Evolutionary conservation across 2,113 vertebrate genomes (phyloP), one percentile per base, ranked within the genome.

Genomic region (Ammospiza nelsoni): DNA sequence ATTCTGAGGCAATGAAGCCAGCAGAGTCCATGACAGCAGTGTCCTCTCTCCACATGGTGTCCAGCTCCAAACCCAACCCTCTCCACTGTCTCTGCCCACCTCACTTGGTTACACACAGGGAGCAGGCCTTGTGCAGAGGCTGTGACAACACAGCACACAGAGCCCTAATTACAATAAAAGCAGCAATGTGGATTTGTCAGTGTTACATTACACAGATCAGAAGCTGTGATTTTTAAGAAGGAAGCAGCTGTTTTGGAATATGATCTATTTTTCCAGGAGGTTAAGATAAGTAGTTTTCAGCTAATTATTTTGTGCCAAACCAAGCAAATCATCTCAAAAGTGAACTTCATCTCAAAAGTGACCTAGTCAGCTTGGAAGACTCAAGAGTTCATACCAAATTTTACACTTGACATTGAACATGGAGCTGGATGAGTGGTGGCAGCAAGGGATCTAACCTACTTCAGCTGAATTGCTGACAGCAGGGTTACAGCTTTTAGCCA

Each of bases 121-220:
- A 81, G 25, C 13, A 8, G 62, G 14, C 59, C 65, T 62, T 1
- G 0, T 83, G 44, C n/a, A 90, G 59, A 71, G 39, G 33, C 63
- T 66, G 75, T 1, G 6, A 39, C 8, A 48, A 71, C 4, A 7
- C 46, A 55, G 33, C 33, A 49, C 29, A 9, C 22, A 46, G 28
- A n/a, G 18, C 49, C 51, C 51, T 76, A 95, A 96, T 96, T 72
- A 84, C 69, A 91, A 76, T 72, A 94, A 94, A 93, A 94, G 87
- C 88, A 91, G 80, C 0, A 6, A 68, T 63, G 73, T 88, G 79
- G 72, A 72, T 89, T 95, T 89, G 71, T 73, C 4, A 12, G 89
- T 92, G 77, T 94, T 87, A 25, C 2, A 0, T 96, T 94, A 96
- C 86, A 89, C 51, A 78, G 93, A 89, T 92, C 51, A 94, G 91